A percentile compares a stretch with the other conserved stretches of the same genome.
Conservation (phyloP, 64 coral and sea anemone genomes). For the Orbicella faveolata region DNA sequence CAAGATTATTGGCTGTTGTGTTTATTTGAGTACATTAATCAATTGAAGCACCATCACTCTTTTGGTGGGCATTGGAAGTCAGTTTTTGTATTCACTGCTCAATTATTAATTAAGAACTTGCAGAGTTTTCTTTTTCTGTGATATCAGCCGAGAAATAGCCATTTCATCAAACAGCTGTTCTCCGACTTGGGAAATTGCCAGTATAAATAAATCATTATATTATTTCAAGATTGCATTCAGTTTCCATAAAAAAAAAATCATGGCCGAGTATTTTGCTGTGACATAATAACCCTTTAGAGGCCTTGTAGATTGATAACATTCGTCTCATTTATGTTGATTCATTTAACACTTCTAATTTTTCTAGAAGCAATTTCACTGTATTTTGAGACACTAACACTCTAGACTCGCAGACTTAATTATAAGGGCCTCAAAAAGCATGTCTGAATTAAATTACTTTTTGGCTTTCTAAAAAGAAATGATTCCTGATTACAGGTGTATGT, state of each 20-base stretch:
- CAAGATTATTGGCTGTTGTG: background rate
- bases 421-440: too few relatives aligned
- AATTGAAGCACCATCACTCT: background rate
- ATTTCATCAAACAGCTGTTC: background rate
- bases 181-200: background rate
- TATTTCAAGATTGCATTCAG: background rate
- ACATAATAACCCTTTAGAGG: background rate
- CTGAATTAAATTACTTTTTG: too few relatives aligned
- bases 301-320: background rate
- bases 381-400: too few relatives aligned
- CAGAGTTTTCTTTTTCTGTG: background rate
- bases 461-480: too few relatives aligned
- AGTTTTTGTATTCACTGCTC: background rate
- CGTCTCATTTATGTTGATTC: too few relatives aligned
- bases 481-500: too few relatives aligned
- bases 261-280: too few relatives aligned
- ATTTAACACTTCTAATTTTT: background rate
- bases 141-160: background rate
- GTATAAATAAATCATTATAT: background rate
- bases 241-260: background rate
- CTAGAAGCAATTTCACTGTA: background rate
- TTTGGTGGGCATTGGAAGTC: background rate
- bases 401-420: too few relatives aligned
- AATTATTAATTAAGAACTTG: slow-evolving; percentile 7
- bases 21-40: slow-evolving; percentile 3